A percentile compares a stretch with the other conserved stretches of the same genome.
phyloP scores from a whole-genome alignment of 2,797 vertebrate species.

The Steatocranus sp. region DNA sequence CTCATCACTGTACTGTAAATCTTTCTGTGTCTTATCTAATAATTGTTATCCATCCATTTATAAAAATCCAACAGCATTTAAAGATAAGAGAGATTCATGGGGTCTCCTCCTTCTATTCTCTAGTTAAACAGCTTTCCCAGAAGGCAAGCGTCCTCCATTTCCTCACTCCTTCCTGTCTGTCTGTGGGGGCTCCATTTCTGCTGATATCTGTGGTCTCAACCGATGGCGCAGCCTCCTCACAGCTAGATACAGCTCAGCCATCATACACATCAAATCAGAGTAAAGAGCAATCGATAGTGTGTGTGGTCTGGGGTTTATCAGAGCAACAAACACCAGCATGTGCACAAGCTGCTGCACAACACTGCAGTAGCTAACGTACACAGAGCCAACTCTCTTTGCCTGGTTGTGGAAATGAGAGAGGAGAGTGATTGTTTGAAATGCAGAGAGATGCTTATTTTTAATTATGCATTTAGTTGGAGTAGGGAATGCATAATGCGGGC shows the following conservation, averaged over 20 bases:
- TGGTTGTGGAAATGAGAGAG: not conserved
- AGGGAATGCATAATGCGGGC: slow-evolving; percentile 36
- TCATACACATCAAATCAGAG: slow-evolving; percentile 60
- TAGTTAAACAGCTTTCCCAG: slow-evolving; percentile 43
- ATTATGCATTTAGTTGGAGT: slow-evolving; percentile 59
- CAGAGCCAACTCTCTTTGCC: not conserved
- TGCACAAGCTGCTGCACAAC: slow-evolving; percentile 3
- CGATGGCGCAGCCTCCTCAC: slow-evolving; percentile 21
- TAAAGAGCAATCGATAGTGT: slow-evolving; percentile 55
- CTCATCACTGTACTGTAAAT: not conserved
- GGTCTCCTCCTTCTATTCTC: not conserved
- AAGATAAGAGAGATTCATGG: not conserved
- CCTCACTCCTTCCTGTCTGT: slow-evolving; percentile 48
- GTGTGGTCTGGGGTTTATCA: slow-evolving; percentile 54
- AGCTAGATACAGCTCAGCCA: slow-evolving; percentile 39
- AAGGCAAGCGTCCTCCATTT: slow-evolving; percentile 40
- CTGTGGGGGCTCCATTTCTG: slow-evolving; percentile 45
- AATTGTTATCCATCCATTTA: not conserved
- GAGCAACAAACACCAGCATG: slow-evolving; percentile 41
- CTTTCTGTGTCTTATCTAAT: not conserved
- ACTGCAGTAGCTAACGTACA: slow-evolving; percentile 16
- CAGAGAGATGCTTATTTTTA: slow-evolving; percentile 51
- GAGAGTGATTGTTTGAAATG: slow-evolving; percentile 28
- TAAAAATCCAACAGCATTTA: not conserved
- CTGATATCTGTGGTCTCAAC: slow-evolving; percentile 52